Percentiles rank a stretch among this genome's conserved stretches.
These are phyloP conservation scores for Capromys pilorides DNA, from an alignment of 2,797 vertebrate genomes.

Conservation along the genomic window DNA sequence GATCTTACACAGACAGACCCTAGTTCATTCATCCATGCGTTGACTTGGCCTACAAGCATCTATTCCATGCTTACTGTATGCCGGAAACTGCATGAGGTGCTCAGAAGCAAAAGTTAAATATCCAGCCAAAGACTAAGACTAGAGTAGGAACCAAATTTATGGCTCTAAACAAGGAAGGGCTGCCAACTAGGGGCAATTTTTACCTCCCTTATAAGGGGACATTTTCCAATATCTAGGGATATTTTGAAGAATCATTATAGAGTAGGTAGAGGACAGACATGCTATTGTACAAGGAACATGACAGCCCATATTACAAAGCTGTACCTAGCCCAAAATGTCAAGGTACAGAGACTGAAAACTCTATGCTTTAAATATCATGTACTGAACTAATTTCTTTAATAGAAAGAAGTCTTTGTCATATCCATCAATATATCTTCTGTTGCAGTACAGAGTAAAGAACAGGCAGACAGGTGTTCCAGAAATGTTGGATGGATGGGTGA, in stretches of 20 bases:
- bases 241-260: background rate
- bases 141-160: background rate
- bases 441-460: background rate
- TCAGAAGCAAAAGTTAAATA: conserved; percentile 35
- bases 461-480: background rate
- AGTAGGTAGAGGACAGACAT: background rate
- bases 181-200: background rate
- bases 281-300: background rate
- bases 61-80: background rate
- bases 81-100: conserved; percentile 37
- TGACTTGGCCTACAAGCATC: background rate
- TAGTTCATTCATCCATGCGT: background rate
- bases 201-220: background rate
- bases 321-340: background rate
- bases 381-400: conserved; percentile 33
- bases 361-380: background rate
- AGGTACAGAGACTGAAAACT: background rate
- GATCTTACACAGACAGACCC: background rate
- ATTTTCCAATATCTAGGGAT: background rate
- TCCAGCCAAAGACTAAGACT: background rate
- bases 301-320: background rate
- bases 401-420: conserved; percentile 14
- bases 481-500: background rate
- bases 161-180: conserved; percentile 3
- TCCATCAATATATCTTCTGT: background rate